Base-by-base conservation (phyloP, 2,888 invertebrate species). In the Teinopalpus imperialis region DNA sequence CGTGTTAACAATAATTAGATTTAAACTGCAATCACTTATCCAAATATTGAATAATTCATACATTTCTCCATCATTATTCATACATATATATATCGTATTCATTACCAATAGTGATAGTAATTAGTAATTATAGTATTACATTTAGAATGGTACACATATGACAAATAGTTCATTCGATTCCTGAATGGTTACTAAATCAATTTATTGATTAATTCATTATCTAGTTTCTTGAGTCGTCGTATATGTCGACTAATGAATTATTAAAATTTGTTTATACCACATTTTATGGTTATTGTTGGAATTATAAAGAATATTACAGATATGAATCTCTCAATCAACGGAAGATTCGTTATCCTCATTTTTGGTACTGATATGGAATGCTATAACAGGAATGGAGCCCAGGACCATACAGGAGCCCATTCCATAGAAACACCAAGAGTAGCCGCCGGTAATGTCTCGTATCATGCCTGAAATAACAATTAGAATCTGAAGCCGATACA, bases 351-450 rank as follows among this genome's bases (percentile, higher is more conserved):
- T 47, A 37, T 87, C 87, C 9, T 86, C 86, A 36, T 81, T 82
- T 51, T 85, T 85, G 5, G 73, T 75, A 61, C 68, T 71, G 1
- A 87, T 48, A 44, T 87, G 81, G 63, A 88, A 87, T 67, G 68
- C 86, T 16, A 94, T 74, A 29, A 93, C 82, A 1, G 94, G 93
- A 37, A 93, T 79, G 43, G 93, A 91, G 47, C 94, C 94, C 20
- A 93, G 75, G 0, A 93, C 91, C 94, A 94, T 94, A 58, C 93
- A 93, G 1, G 93, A 92, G 0, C 94, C 94, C 94, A 94, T 94
- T 53, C 93, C 93, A 67, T 93, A 91, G 78, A 94, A 94, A 62
- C 93, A 93, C 67, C 92, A 91, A 1, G 91, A 91, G 67, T 94
- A 94, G 36, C 93, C 93, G 8, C 93, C 94, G 0, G 93, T 93